phyloP scores from a whole-genome alignment of 2,113 vertebrate species.

The Trematomus loennbergii region DNA sequence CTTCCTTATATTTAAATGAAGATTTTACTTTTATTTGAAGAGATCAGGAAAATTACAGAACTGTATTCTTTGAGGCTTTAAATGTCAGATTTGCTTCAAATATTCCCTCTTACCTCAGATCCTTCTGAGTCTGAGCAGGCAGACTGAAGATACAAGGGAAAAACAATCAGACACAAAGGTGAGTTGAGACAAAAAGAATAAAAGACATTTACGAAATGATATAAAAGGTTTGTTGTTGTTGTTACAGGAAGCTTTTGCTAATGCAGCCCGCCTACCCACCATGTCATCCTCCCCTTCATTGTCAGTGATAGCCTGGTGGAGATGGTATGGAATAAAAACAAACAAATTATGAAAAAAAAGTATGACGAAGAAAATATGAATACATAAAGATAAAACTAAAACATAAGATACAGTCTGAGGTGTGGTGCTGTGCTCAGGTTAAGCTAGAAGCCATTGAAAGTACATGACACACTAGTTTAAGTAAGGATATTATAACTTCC shows the following conservation, averaged over 20 bases:
- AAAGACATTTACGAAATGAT: background rate
- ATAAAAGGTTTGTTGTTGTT: background rate
- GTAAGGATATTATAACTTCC: background rate
- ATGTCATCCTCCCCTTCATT: conserved; percentile 69
- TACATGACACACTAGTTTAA: background rate
- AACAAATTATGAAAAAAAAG: conserved; percentile 15
- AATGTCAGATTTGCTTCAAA: background rate
- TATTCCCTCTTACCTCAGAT: conserved; percentile 78
- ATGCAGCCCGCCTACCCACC: conserved; percentile 70
- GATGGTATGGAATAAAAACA: background rate
- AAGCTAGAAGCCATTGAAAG: background rate
- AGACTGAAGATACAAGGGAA: conserved; percentile 63
- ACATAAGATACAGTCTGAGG: background rate
- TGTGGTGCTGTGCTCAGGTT: background rate
- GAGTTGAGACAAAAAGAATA: conserved; percentile 6
- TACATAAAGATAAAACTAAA: background rate
- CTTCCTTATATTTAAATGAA: background rate
- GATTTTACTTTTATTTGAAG: background rate
- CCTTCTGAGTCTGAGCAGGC: conserved; percentile 80
- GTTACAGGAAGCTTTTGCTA: conserved; percentile 1
- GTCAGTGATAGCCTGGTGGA: conserved; percentile 66
- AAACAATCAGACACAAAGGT: conserved; percentile 8
- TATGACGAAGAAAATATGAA: conserved; percentile 11
- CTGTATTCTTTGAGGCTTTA: background rate
- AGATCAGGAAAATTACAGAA: background rate